Conservation (phyloP, 2,797 vertebrate species). For the Tachyglossus aculeatus region DNA sequence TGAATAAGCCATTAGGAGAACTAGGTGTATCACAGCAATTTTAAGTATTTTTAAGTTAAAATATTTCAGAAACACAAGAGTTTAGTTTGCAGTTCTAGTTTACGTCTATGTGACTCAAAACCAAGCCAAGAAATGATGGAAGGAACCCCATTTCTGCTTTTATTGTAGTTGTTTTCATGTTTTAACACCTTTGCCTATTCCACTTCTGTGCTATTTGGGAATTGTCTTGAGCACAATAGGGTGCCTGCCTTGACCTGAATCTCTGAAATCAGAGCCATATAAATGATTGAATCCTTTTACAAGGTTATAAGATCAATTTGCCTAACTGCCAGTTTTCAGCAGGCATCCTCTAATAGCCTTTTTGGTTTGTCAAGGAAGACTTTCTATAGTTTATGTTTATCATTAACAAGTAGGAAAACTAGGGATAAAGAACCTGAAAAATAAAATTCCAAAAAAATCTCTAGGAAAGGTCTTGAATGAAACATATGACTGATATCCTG, state of each 20-base stretch:
- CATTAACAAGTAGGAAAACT: constrained; percentile 59
- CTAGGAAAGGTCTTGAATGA: constrained; percentile 53
- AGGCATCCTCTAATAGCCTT: background rate
- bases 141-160: no score
- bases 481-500: constrained; percentile 62
- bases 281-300: constrained; percentile 30
- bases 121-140: no score
- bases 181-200: no score
- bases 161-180: no score
- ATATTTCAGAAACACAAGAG: no score
- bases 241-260: background rate
- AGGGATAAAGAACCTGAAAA: constrained; percentile 51
- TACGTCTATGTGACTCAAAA: no score
- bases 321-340: constrained; percentile 29
- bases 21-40: no score
- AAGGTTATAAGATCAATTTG: constrained; percentile 51
- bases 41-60: no score
- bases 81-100: no score
- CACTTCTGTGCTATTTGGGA: background rate
- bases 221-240: background rate
- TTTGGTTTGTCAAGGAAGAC: no score
- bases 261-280: background rate
- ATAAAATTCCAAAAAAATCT: constrained; percentile 51
- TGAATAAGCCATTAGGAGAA: no score
- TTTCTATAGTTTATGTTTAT: constrained; percentile 49